These are phyloP conservation scores for Parapsyche elsis DNA, from an alignment of 1,140 invertebrate genomes.

Conservation along the genomic window DNA sequence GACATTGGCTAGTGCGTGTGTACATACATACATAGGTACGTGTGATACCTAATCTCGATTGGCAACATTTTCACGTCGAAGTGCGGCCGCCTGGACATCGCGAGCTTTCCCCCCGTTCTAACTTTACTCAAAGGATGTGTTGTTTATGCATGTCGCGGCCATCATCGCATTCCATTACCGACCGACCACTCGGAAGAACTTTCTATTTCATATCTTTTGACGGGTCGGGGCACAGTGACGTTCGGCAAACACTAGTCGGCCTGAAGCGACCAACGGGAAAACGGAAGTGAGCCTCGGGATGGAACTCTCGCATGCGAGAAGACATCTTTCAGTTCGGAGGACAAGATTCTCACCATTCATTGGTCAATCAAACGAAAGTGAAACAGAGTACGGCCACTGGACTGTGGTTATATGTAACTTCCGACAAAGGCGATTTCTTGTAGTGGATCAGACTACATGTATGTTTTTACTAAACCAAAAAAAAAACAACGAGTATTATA, in stretches of 20 bases:
- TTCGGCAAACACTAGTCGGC: not conserved
- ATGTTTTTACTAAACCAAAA: too few species aligned
- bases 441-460: too few species aligned
- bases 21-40: not conserved
- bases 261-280: too few species aligned
- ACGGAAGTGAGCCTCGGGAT: too few species aligned
- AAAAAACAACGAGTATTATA: too few species aligned
- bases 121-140: not conserved
- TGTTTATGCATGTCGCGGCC: not conserved
- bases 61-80: conserved; percentile 29
- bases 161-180: not conserved
- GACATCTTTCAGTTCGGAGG: too few species aligned
- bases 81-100: not conserved
- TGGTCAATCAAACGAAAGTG: too few species aligned
- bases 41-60: not conserved
- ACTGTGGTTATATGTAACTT: too few species aligned
- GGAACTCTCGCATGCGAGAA: too few species aligned
- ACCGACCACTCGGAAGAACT: not conserved
- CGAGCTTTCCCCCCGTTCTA: conserved; percentile 14
- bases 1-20: not conserved
- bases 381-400: too few species aligned
- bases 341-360: too few species aligned
- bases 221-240: not conserved
- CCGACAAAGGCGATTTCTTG: too few species aligned
- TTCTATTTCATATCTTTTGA: conserved; percentile 12